Percentiles rank a stretch among this genome's conserved stretches.
Conservation (phyloP, 2,797 vertebrate species). For the Percopsis omiscomaycus region DNA sequence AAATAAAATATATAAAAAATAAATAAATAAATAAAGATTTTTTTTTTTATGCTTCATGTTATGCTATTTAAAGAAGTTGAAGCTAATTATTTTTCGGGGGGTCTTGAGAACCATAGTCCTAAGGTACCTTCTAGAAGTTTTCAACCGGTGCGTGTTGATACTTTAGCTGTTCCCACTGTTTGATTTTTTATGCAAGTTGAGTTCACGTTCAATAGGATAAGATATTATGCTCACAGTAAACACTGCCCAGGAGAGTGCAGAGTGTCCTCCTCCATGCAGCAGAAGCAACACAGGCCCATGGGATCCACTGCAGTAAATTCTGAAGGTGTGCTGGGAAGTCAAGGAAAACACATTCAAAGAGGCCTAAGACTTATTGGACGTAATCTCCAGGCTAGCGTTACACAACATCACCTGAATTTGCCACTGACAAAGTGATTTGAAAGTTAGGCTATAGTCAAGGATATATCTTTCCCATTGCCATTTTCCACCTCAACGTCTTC, state of each 20-base stretch:
- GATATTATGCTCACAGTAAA: conserved; percentile 84
- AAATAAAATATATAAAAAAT: background rate
- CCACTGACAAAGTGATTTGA: conserved; percentile 12
- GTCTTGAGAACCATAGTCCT: too few relatives aligned
- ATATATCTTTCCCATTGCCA: conserved; percentile 96
- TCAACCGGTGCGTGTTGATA: too few relatives aligned
- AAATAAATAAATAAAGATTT: too few relatives aligned
- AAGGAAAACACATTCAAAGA: conserved; percentile 70
- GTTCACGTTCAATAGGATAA: background rate
- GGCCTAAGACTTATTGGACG: background rate
- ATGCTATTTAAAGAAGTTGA: too few relatives aligned
- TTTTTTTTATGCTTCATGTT: too few relatives aligned
- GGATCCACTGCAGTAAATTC: conserved; percentile 92
- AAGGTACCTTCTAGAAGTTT: too few relatives aligned
- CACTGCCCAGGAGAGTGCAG: conserved; percentile 97
- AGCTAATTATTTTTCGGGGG: too few relatives aligned
- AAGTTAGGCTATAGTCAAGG: conserved; percentile 68
- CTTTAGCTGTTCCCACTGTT: too few relatives aligned
- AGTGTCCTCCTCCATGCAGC: conserved; percentile 95
- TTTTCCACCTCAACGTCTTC: conserved; percentile 93
- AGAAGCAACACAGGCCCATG: conserved; percentile 92
- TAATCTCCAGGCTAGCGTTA: background rate
- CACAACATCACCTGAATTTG: conserved; percentile 4
- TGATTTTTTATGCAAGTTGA: too few relatives aligned
- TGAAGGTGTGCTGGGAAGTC: conserved; percentile 91